Base-by-base conservation (phyloP, 2,797 vertebrate genomes). In the Chaetophractus vellerosus region DNA sequence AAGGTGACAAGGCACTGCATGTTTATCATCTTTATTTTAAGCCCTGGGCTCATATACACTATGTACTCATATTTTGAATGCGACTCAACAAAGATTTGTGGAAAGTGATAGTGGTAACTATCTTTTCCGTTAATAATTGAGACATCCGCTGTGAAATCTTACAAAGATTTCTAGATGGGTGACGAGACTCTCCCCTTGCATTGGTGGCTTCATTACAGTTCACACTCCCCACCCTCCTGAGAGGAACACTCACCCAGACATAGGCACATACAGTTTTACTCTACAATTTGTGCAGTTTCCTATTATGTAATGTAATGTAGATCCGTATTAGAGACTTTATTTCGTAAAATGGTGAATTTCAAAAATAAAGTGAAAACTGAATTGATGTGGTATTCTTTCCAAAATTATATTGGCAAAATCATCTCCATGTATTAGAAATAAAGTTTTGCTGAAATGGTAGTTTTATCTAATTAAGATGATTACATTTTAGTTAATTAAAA, bases 381-480 rank as follows among this genome's bases (percentile, higher is more conserved):
- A 52, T 61, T 68, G 9, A 52, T 87, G 85, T 95, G 69, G 19
- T 75, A 72, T 91, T 90, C 23, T 78, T 97, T 48, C 36, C 69
- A 97, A 86, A 96, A 95, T 38, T 78, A 18, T 57, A 90, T 90
- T 96, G 92, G 91, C 9, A 91, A 96, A 96, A 93, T 76, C 72
- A 93, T 83, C 81, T 92, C 88, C 96, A 38, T 91, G 95, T 55
- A 76, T 92, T 93, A 91, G 76, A n/a, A 89, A 31, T 78, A 24
- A 41, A 94, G 66, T 80, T 96, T 0, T 0, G 41, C 48, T 97
- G 52, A 91, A 95, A 74, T 95, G 33, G n/a, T 96, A 94, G 50
- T 79, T 97, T 85, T 96, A 94, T 68, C 74, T 95, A 66, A 57
- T 95, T 96, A 95, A 91, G 61, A 63, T 90, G 24, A 5, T 11